Evolutionary conservation across 2,113 vertebrate species (phyloP), one percentile per base, ranked within the genome.

Genomic region (Columba janthina): DNA sequence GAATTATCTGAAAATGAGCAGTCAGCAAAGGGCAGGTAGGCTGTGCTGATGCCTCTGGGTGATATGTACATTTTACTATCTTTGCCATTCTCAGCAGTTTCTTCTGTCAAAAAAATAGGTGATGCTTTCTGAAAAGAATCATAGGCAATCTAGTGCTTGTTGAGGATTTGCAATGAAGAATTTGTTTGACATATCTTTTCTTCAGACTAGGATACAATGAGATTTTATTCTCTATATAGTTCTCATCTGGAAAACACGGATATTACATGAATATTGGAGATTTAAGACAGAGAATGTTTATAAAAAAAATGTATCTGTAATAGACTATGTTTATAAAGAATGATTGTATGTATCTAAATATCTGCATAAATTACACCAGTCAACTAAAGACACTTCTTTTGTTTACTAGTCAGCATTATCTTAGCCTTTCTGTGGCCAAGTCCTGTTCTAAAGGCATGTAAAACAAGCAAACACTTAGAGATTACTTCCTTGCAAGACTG

Each of bases 1-100:
- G 79, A 95, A 88, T 90, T 84, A 78, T 56, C 58, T 86, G 46
- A 79, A 94, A 96, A 83, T n/a, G 44, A 93, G 80, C 67, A 94
- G 77, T 79, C 87, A 87, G 87, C 76, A 94, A 83, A 94, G 78
- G 86, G 51, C 87, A 94, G 76, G 56, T 88, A 89, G 70, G 51
- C 58, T 83, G 28, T 54, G 54, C 69, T 94, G 75, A 89, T 91
- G 77, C 90, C 90, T 94, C 87, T 70, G 42, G 76, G 64, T 7
- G 62, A 64, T 83, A 40, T 2, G 28, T 60, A 48, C 21, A 12
- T 64, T 96, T 73, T 91, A 24, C 71, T 62, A 10, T 15, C 38
- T 90, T 89, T 85, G 46, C 58, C 19, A 56, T 87, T 92, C 66
- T 93, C 76, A 91, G 42, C 88, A 57, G 13, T 91, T 82, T 48